Base-by-base conservation (phyloP, 2,888 invertebrate genomes). In the Melanophora roralis region DNA sequence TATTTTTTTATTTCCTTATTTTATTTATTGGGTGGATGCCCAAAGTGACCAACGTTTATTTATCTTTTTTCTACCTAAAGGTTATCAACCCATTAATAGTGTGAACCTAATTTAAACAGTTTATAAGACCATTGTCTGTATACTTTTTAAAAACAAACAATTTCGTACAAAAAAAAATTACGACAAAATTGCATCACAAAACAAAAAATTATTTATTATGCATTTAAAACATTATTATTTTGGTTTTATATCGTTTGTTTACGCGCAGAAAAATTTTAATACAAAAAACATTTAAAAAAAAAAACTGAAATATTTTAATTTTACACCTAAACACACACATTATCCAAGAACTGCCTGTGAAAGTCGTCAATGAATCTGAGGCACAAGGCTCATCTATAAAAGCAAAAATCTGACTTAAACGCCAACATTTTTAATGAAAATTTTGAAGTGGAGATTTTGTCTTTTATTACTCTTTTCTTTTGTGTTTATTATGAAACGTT, bases 351-450 rank as follows among this genome's bases (percentile, higher is more conserved):
- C 36, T 14, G 8, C 27, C 16, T n/a, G 32, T 9, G 27, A 62
- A 47, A 59, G 40, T 21, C 57, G 40, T 64, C 68, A 59, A 57
- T 62, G 40, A 64, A 74, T 47, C 40, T 32, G 59, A 16, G 59
- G 65, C 27, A 60, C 71, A 59, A 71, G 74, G 65, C 36, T 12
- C 72, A 59, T 78, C 59, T 55, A 49, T 27, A 60, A 62, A 51
- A 77, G 32, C 34, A 47, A 53, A 57, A 40, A 36, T n/a, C 21
- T 49, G 16, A 67, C 34, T 9, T 23, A 75, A 64, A 53, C 43
- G 55, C 47, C 69, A 74, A 67, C 62, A 21, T 51, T 72, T 72
- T 80, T 80, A 80, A 80, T 80, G 76, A 80, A 80, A 80, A 80
- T 68, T 76, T 51, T 80, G 43, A 76, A 80, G 80, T 76, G 65